Evolutionary conservation across 2,888 invertebrate species (phyloP), one percentile per base, ranked within the genome.

Genomic region (Nowickia ferox): DNA sequence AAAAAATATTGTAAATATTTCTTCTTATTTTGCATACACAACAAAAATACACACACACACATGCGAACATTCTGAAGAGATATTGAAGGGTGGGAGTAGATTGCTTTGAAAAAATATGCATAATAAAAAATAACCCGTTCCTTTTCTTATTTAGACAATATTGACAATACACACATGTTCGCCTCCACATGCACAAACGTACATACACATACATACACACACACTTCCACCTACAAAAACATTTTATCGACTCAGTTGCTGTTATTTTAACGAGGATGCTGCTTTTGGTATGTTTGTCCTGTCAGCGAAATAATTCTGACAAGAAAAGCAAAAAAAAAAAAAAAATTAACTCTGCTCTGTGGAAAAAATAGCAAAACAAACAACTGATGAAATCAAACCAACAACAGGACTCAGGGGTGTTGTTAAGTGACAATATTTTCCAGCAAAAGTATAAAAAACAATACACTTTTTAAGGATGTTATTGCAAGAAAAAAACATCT

Each of bases 361-460:
- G 78, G 81, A 30, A 59, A 10, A 57, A 74, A 68, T 53, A 69
- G 61, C 11, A 17, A 11, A 65, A 55, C 17, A 22, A 65, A 6
- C 19, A 57, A 61, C 38, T 81, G 48, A 74, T 55, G 69, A 85
- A 87, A 82, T 76, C 86, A 86, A 84, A 86, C 66, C 74, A 59
- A 84, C 83, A 88, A 90, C 88, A 89, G 89, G 90, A 89, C 91
- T 89, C 91, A 89, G 87, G 91, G 91, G 91, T 90, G 90, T 89
- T 89, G 91, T 91, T 89, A 91, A 91, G 88, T 87, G 84, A 87
- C 88, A 87, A 77, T 87, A 87, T 74, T 76, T 77, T 81, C 17
- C 19, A 44, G 46, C 15, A 76, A 79, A 86, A 75, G 65, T 77
- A 86, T 30, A 57, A 30, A 61, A 19, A 76, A 83, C 69, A 80